phyloP scores from a whole-genome alignment of 2,113 vertebrate species.

The Dromiciops gliroides region DNA sequence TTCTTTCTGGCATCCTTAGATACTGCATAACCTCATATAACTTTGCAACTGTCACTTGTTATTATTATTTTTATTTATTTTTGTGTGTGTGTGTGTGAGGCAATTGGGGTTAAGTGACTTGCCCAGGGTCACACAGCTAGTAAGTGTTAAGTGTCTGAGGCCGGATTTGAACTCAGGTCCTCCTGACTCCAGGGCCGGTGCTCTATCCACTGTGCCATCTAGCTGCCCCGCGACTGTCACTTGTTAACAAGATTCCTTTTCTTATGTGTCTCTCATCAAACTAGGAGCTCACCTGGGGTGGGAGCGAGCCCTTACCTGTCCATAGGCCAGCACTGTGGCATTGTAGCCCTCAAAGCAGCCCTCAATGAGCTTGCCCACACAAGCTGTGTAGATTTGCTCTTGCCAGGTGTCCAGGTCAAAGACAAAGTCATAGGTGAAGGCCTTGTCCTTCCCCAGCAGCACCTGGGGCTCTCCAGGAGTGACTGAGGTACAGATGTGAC shows the following conservation, averaged over 20 bases:
- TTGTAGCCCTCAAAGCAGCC: conserved; percentile 98
- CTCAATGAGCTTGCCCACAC: conserved; percentile 94
- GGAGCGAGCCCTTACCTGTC: conserved; percentile 85
- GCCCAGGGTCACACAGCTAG: no score
- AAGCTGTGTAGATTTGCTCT: conserved; percentile 88
- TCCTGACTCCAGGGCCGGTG: no score
- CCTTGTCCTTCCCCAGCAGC: conserved; percentile 98
- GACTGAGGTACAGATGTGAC: conserved; percentile 95
- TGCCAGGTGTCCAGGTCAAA: conserved; percentile 94
- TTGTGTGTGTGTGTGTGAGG: no score
- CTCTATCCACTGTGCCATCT: no score
- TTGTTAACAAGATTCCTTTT: neutral
- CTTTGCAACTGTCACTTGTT: neutral
- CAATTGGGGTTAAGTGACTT: no score
- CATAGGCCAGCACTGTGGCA: conserved; percentile 96
- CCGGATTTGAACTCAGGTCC: no score
- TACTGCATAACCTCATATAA: accelerated
- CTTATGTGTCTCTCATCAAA: neutral
- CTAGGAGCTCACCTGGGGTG: accelerated
- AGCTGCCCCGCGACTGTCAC: no score
- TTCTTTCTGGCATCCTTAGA: neutral
- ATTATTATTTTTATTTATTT: no score
- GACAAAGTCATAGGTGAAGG: conserved; percentile 98
- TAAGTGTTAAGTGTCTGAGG: no score
- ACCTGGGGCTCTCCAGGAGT: conserved; percentile 96